Base-by-base conservation (phyloP, 2,113 vertebrate species). In the Mus pahari region DNA sequence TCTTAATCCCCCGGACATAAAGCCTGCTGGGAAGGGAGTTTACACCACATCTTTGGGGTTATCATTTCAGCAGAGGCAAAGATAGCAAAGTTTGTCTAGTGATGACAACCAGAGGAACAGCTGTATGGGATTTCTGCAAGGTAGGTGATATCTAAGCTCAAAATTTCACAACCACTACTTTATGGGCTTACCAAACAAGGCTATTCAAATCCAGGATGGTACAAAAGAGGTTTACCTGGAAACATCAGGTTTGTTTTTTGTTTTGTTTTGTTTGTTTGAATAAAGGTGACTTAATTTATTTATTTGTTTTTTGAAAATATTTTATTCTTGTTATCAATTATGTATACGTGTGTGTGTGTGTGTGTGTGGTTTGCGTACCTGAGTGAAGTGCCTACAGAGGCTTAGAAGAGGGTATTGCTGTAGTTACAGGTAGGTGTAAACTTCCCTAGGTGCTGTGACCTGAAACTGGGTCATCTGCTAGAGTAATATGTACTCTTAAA, bases 11-110 rank as follows among this genome's bases (percentile, higher is more conserved):
- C 60, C 24, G 58, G 42, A 45, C 64, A 75, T 70, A 31, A 14
- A 53, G 81, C 82, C 94, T 96, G 74, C 94, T 93, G 79, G 70
- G 90, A 92, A 96, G 39, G 93, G 70, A 94, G 70, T 96, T 97
- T 60, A 74, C n/a, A 94, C 58, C 33, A 89, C 58, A 55, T 91
- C 83, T 87, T 90, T 91, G 92, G 74, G 73, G 88, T 97, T 62
- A 81, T 90, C 87, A 77, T 55, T 81, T 0, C 0, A 89, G 70
- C 45, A 86, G 86, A 33, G 17, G 70, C 66, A 87, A 68, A 19
- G 55, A 33, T 42, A 90, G n/a, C 62, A 93, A 93, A 94, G 33
- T 75, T 91, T 92, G 91, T 36, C 22, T 48, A 60, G 64, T 55
- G 36, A 94, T 77, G 91, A 79, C 31, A 96, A 91, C 74, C 83